phyloP scores from a whole-genome alignment of 2,797 vertebrate genomes.

The Chaenodraco wilsoni region DNA sequence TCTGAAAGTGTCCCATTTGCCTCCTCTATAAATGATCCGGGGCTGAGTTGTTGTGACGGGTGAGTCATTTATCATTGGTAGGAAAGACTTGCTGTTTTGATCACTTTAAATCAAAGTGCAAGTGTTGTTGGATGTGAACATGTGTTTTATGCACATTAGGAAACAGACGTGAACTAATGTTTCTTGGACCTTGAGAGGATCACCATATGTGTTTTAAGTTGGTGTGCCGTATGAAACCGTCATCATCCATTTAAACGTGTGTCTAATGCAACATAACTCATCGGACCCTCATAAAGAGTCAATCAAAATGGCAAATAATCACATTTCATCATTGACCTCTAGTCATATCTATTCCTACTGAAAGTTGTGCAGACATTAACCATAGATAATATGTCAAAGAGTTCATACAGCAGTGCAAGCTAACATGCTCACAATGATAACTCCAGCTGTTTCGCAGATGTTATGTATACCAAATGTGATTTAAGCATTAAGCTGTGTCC shows the following conservation, averaged over 20 bases:
- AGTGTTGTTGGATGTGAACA: slow-evolving; percentile 1
- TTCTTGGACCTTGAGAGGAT: neutral
- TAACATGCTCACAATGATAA: neutral
- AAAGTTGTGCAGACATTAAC: neutral
- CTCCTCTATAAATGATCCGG: slow-evolving; percentile 46
- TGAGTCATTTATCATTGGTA: slow-evolving; percentile 29
- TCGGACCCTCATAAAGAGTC: neutral
- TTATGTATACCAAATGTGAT: neutral
- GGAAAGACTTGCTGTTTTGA: slow-evolving; percentile 46
- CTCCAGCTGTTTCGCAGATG: neutral
- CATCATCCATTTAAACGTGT: neutral
- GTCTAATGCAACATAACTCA: neutral
- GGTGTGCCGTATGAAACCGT: neutral
- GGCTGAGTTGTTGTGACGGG: slow-evolving; percentile 40
- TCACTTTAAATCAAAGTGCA: slow-evolving; percentile 39
- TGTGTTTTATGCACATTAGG: slow-evolving; percentile 16
- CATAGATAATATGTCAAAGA: neutral
- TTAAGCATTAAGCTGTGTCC: neutral
- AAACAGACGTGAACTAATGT: neutral
- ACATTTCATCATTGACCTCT: neutral
- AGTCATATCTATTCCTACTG: neutral
- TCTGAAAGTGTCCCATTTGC: slow-evolving; percentile 47
- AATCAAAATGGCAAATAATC: neutral
- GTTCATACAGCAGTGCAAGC: neutral
- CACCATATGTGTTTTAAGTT: slow-evolving; percentile 4